Evolutionary conservation across 2,113 vertebrate genomes (phyloP).

Genomic region (Phalacrocorax carbo): DNA sequence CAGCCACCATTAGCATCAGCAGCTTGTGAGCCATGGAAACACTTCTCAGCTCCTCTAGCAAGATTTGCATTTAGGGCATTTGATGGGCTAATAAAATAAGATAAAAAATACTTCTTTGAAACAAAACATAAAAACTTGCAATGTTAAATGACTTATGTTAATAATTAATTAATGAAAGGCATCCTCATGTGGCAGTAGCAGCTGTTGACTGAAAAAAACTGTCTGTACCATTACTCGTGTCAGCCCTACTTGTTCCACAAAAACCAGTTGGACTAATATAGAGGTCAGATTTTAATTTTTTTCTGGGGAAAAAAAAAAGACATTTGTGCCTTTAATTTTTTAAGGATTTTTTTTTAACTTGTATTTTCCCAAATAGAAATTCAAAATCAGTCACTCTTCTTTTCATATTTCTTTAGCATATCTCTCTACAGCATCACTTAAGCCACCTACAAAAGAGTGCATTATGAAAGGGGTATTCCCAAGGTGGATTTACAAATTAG

Average conservation of each 20-base stretch:
- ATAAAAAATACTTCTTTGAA: neutral
- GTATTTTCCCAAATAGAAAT: neutral
- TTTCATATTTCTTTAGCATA: neutral
- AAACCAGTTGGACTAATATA: neutral
- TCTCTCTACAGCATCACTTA: neutral
- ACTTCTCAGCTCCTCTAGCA: neutral
- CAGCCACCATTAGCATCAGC: rapidly evolving
- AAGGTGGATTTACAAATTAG: neutral
- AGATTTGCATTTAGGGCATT: neutral
- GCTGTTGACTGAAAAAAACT: neutral
- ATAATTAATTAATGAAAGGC: neutral
- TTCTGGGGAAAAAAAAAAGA: neutral
- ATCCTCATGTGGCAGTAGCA: neutral
- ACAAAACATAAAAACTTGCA: neutral
- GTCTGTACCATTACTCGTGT: neutral
- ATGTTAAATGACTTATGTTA: neutral
- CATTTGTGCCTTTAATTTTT: neutral
- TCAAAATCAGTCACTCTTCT: neutral
- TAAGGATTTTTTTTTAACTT: neutral
- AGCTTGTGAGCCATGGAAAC: neutral
- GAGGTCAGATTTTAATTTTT: neutral
- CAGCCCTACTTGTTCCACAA: neutral
- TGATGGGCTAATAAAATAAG: neutral
- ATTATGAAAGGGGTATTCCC: neutral
- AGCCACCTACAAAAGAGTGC: neutral